These are phyloP conservation scores for Entosphenus tridentatus DNA, from an alignment of 2,113 vertebrate genomes.

Conservation along the genomic window DNA sequence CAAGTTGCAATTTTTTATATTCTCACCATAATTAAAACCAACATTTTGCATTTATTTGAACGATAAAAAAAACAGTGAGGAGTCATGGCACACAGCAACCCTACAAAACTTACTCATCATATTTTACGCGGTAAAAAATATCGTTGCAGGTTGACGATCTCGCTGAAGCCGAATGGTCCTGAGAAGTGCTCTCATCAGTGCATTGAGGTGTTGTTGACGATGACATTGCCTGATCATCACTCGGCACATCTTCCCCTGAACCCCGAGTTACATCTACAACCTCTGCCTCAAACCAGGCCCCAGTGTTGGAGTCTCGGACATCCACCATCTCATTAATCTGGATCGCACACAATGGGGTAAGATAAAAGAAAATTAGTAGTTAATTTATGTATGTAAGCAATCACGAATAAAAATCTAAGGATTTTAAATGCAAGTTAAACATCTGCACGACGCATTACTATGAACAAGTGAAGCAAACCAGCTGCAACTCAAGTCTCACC, in stretches of 20 bases:
- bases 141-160: slow-evolving; percentile 15
- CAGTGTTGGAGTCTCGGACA: slow-evolving; percentile 66
- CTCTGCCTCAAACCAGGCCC: slow-evolving; percentile 82
- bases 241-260: slow-evolving; percentile 10
- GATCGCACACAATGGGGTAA: neutral
- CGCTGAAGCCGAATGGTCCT: neutral
- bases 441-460: no score
- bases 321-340: slow-evolving; percentile 72
- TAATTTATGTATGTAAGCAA: no score
- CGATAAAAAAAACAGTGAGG: no score
- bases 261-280: slow-evolving; percentile 43
- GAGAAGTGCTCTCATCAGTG: slow-evolving; percentile 14
- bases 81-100: no score
- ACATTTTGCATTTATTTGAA: no score
- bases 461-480: no score
- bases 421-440: no score
- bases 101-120: slow-evolving; percentile 54
- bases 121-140: slow-evolving; percentile 67
- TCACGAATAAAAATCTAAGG: no score
- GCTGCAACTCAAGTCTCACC: slow-evolving; percentile 19
- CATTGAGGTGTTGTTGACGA: slow-evolving; percentile 10
- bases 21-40: no score
- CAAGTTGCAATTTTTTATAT: no score
- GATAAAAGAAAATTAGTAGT: no score
- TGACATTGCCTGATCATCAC: slow-evolving; percentile 10